Conservation (phyloP, 2,113 vertebrate genomes). For the Austrofundulus limnaeus region DNA sequence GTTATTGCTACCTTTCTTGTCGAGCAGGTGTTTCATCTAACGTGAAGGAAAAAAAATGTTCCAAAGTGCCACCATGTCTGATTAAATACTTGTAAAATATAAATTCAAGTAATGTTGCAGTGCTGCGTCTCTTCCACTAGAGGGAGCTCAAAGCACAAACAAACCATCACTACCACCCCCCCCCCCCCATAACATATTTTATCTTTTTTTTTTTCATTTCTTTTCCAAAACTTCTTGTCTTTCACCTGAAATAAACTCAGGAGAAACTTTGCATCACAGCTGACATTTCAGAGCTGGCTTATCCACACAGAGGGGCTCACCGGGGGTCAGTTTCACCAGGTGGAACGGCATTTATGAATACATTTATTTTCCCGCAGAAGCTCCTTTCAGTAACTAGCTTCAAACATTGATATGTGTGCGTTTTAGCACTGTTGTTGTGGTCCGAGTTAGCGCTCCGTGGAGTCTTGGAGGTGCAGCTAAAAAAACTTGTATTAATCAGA, state of each 20-base stretch:
- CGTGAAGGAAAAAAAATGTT: conserved; percentile 28
- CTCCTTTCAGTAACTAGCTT: conserved; percentile 11
- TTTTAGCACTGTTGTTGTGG: background rate
- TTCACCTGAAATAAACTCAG: conserved; percentile 18
- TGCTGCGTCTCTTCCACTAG: conserved; percentile 65
- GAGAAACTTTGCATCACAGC: conserved; percentile 3
- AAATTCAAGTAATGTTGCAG: conserved; percentile 74
- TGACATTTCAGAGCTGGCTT: conserved; percentile 24
- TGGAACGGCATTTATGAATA: conserved; percentile 6
- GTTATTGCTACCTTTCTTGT: conserved; percentile 66
- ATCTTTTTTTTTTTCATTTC: no score
- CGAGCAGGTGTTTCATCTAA: conserved; percentile 28
- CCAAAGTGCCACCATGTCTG: conserved; percentile 68
- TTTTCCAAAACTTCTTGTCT: background rate
- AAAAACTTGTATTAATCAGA: background rate
- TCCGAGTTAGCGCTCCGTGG: background rate
- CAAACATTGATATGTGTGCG: background rate
- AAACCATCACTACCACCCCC: conserved; percentile 1
- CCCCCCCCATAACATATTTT: background rate
- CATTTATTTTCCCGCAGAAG: background rate
- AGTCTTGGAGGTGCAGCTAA: conserved; percentile 25
- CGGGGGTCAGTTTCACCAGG: conserved; percentile 16
- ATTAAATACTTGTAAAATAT: conserved; percentile 47
- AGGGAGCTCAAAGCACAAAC: conserved; percentile 59
- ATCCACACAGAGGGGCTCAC: conserved; percentile 10